A percentile compares a stretch with the other conserved stretches of the same genome.
These are phyloP conservation scores for Lamprotornis superbus DNA, from an alignment of 2,113 vertebrate genomes.

Conservation along the genomic window DNA sequence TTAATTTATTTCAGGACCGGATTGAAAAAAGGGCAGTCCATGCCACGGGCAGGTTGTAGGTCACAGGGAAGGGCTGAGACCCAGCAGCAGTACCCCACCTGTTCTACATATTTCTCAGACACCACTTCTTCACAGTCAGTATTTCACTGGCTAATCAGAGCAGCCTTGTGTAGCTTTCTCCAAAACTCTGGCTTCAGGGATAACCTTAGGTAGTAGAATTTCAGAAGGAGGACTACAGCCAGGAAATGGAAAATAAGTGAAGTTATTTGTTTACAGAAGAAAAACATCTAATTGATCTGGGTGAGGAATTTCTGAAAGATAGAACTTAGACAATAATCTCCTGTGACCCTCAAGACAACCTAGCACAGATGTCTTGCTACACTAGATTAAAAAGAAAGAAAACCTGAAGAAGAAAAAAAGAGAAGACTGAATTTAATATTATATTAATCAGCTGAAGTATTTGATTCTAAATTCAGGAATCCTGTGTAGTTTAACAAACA, in stretches of 20 bases:
- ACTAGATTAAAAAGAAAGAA: background rate
- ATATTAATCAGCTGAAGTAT: background rate
- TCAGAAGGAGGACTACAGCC: background rate
- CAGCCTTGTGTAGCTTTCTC: background rate
- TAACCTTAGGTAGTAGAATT: background rate
- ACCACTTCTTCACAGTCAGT: background rate
- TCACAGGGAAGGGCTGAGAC: background rate
- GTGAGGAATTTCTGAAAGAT: background rate
- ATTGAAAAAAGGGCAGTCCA: background rate
- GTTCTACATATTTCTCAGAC: background rate
- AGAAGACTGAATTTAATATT: background rate
- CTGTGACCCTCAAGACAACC: background rate
- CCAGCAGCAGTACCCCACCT: fast-evolving
- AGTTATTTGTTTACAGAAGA: background rate
- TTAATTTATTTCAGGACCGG: background rate
- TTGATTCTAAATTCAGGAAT: background rate
- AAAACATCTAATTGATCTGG: background rate
- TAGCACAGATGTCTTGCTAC: background rate
- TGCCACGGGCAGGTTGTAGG: background rate
- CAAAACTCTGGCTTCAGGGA: background rate
- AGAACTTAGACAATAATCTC: background rate
- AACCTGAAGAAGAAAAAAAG: background rate
- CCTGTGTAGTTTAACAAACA: background rate
- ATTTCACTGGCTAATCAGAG: background rate
- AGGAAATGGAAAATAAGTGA: background rate